A percentile compares a stretch with the other conserved stretches of the same genome.
phyloP scores from a whole-genome alignment of 2,888 invertebrate genomes.

The Acrocyrtus sp. region DNA sequence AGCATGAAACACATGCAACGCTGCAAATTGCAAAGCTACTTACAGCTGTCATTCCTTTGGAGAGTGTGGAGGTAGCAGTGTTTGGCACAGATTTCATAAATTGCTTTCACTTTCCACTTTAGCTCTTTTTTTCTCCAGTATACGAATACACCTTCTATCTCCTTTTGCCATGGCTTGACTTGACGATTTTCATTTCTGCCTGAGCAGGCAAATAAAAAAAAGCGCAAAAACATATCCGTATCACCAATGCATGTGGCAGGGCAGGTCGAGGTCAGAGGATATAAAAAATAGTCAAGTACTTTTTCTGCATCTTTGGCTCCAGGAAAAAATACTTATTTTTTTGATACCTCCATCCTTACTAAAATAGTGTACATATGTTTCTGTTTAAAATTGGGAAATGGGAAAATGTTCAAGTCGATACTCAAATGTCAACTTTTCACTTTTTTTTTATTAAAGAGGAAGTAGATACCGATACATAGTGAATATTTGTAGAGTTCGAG shows the following conservation, averaged over 20 bases:
- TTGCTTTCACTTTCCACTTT: constrained; percentile 10
- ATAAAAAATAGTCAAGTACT: neutral
- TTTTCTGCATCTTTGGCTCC: neutral
- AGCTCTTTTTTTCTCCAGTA: neutral
- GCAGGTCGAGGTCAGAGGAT: constrained; percentile 32
- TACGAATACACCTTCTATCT: neutral
- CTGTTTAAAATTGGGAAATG: no score
- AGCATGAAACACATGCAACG: no score
- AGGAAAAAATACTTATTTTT: no score
- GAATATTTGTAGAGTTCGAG: no score
- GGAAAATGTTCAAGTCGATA: no score
- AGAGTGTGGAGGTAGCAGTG: constrained; percentile 1
- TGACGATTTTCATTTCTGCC: constrained; percentile 2
- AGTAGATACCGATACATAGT: no score
- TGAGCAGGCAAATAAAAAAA: neutral
- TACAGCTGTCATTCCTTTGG: constrained; percentile 6
- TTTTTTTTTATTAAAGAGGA: no score
- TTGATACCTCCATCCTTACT: neutral
- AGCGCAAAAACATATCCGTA: neutral
- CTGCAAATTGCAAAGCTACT: no score
- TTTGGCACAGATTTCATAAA: constrained; percentile 40
- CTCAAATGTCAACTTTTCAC: neutral
- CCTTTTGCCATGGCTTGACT: neutral
- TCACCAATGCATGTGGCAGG: constrained; percentile 1
- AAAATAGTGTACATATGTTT: no score